Evolutionary conservation across 2,888 invertebrate species (phyloP).

Genomic region (Melieria omissa): DNA sequence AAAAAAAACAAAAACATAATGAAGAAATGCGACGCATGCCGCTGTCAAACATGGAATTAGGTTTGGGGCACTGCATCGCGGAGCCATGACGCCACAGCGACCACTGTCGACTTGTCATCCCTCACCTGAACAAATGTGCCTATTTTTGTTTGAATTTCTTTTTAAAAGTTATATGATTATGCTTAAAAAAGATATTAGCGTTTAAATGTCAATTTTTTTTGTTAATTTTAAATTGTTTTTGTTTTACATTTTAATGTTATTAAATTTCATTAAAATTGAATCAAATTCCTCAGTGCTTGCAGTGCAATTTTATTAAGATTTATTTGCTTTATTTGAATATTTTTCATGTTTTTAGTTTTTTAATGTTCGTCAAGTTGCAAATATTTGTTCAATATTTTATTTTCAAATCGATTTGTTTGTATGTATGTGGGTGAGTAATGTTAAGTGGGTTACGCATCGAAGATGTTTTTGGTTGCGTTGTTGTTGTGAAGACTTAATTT

Average conservation of each 20-base stretch:
- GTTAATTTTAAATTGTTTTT: too few relatives aligned
- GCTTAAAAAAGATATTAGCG: not conserved
- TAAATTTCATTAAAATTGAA: constrained; percentile 58
- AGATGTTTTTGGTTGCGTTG: too few relatives aligned
- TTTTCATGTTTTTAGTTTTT: constrained; percentile 42
- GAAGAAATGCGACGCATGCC: too few relatives aligned
- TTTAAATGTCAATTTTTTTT: not conserved
- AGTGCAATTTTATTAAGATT: constrained; percentile 58
- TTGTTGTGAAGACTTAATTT: too few relatives aligned
- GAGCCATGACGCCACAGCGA: not conserved
- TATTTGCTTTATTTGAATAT: constrained; percentile 37
- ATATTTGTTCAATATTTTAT: constrained; percentile 29
- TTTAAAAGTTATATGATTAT: not conserved
- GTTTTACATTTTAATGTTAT: too few relatives aligned
- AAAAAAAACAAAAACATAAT: not conserved
- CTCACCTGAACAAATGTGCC: not conserved
- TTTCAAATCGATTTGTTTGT: constrained; percentile 27
- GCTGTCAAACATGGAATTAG: too few relatives aligned
- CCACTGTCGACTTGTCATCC: too few relatives aligned
- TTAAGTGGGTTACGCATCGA: too few relatives aligned
- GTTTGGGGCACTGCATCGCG: not conserved
- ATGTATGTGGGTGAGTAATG: too few relatives aligned
- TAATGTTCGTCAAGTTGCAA: constrained; percentile 30
- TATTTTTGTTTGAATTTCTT: not conserved
- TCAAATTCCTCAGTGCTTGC: constrained; percentile 69